A percentile compares a stretch with the other conserved stretches of the same genome.
Evolutionary conservation across 2,113 vertebrate species (phyloP).

Genomic region (Sturnus vulgaris): DNA sequence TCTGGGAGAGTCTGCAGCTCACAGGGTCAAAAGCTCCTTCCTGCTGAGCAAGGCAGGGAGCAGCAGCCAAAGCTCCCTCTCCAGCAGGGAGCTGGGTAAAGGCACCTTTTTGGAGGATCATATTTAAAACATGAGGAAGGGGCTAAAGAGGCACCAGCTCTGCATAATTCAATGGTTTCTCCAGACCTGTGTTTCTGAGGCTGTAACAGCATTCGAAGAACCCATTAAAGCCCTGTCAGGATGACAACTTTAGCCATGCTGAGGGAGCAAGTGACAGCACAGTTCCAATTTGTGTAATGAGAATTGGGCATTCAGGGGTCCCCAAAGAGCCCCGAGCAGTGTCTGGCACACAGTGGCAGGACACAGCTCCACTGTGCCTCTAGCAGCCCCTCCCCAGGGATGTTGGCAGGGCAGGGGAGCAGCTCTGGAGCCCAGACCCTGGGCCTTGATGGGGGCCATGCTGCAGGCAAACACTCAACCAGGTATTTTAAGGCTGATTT

Average conservation of each 20-base stretch:
- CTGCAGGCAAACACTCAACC: background rate
- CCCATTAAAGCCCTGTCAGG: constrained; percentile 3
- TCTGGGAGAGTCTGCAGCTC: background rate
- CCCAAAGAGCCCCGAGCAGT: background rate
- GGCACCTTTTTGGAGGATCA: background rate
- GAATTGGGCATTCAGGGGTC: background rate
- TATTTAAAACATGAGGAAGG: constrained; percentile 6
- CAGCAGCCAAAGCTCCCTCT: background rate
- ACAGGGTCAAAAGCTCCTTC: background rate
- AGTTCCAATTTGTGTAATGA: background rate
- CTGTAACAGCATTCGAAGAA: background rate
- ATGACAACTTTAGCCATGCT: background rate
- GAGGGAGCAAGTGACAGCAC: background rate
- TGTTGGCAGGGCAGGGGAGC: background rate
- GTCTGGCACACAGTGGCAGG: background rate
- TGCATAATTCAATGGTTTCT: constrained; percentile 10
- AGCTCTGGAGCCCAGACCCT: accelerated
- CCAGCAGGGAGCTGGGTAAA: background rate
- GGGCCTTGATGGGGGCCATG: accelerated
- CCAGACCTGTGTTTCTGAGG: background rate
- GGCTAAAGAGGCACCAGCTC: background rate
- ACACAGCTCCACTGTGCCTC: background rate
- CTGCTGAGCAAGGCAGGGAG: background rate
- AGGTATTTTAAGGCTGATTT: background rate
- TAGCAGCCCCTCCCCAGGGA: background rate